Conservation (phyloP, 2,888 invertebrate genomes). For the Cryptocheilus praepositus region DNA sequence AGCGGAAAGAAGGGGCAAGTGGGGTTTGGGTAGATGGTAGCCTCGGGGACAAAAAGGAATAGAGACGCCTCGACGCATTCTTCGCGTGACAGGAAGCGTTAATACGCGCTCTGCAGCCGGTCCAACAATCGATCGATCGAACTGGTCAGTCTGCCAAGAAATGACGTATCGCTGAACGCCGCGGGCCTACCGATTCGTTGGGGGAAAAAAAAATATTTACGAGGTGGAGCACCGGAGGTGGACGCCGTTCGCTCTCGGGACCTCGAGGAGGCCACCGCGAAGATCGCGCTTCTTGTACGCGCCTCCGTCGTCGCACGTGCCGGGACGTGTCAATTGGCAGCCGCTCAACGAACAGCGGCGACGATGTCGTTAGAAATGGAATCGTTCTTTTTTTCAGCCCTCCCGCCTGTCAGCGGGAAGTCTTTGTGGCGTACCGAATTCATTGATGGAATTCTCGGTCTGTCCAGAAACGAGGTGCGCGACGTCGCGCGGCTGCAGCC, state of each 20-base stretch:
- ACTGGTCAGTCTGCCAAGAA: conserved; percentile 50
- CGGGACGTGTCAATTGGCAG: conserved; percentile 42
- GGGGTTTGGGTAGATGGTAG: conserved; percentile 15
- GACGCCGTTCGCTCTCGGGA: background rate
- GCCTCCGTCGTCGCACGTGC: conserved; percentile 29
- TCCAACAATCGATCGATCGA: conserved; percentile 30
- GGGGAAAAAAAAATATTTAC: conserved; percentile 49
- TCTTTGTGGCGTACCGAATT: no score
- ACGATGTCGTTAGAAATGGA: no score
- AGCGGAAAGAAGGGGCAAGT: conserved; percentile 9
- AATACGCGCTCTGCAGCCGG: conserved; percentile 37
- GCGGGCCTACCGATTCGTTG: conserved; percentile 50
- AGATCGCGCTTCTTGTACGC: conserved; percentile 26
- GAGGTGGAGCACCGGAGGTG: conserved; percentile 30
- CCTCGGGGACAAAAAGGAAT: conserved; percentile 38
- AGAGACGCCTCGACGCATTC: conserved; percentile 51
- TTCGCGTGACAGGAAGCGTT: conserved; percentile 55
- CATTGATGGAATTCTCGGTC: no score
- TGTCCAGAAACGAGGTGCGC: no score
- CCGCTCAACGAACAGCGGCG: no score
- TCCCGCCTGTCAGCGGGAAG: no score
- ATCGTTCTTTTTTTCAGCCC: no score
- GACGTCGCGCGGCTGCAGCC: no score
- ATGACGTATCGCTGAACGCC: conserved; percentile 56
- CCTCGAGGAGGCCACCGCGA: conserved; percentile 5